Base-by-base conservation (phyloP, 2,797 vertebrate genomes). In the Gymnoscopelus microlampas region DNA sequence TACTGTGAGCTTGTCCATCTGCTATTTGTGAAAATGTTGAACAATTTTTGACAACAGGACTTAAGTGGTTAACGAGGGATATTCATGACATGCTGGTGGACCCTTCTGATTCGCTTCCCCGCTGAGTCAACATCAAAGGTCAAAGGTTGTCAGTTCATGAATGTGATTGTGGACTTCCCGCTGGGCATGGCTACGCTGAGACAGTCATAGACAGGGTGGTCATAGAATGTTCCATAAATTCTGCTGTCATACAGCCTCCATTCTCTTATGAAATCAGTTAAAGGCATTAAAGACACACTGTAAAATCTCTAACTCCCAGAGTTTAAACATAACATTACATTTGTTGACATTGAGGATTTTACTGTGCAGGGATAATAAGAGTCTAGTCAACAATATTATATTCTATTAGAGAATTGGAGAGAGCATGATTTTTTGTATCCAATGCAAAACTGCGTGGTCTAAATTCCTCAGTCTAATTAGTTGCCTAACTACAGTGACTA, bases 131-230 rank as follows among this genome's bases (percentile, higher is more conserved):
- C 23, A 56, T 73, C 64, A 24, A 68, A 84, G 81, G 83, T 87
- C 79, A 85, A 82, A 88, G 87, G 81, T 77, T 55, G 73, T 48
- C 74, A 56, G 77, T 70, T 71, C 66, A 73, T 60, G 62, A 72
- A 75, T 64, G 15, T 10, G 60, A 76, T 15, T 56, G 48, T 13
- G 53, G 72, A 60, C 57, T 14, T 63, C 23, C 63, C 35, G 39
- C 49, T 56, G 51, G 63, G 70, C 12, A 55, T 29, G 66, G 63
- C 39, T 63, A 29, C 9, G 13, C 68, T 48, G 26, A 26, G 53
- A 54, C 24, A 57, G 55, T 57, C 58, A 8, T 6, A 10, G n/a
- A 5, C 50, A 10, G 69, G 48, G 63, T 6, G 0, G 53, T 24
- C 76, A 44, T 0, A 11, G 53, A 3, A 2, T 1, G 55, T 56